Evolutionary conservation across 2,888 invertebrate genomes (phyloP).

Genomic region (Oligia latruncula): DNA sequence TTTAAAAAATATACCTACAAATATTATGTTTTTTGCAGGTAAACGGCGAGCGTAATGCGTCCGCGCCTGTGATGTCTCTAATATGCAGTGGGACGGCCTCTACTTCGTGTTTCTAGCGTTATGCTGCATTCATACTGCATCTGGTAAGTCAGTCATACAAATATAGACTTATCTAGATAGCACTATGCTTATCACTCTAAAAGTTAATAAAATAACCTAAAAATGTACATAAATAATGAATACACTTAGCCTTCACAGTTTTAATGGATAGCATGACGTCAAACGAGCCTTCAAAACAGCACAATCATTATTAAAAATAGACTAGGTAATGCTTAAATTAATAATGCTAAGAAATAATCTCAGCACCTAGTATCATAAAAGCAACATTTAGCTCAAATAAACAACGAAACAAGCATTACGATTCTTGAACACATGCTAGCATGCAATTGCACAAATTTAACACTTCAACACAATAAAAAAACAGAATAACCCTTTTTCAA

Average conservation of each 20-base stretch:
- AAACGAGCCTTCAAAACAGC: constrained; percentile 19
- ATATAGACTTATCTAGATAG: constrained; percentile 41
- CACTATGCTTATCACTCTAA: constrained; percentile 56
- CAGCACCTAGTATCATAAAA: constrained; percentile 43
- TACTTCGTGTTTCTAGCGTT: constrained; percentile 87
- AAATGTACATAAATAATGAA: constrained; percentile 39
- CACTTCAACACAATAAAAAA: constrained; percentile 11
- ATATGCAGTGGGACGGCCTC: constrained; percentile 88
- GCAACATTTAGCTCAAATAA: constrained; percentile 25
- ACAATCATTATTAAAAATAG: constrained; percentile 17
- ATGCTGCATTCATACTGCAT: constrained; percentile 86
- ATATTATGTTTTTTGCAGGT: constrained; percentile 70
- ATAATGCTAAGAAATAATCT: constrained; percentile 8
- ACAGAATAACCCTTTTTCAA: constrained; percentile 24
- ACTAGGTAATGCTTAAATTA: constrained; percentile 8
- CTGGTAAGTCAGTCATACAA: constrained; percentile 76
- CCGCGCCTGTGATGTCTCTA: constrained; percentile 87
- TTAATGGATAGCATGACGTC: constrained; percentile 39
- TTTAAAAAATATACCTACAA: neutral
- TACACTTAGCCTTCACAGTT: constrained; percentile 7
- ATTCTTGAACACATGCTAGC: constrained; percentile 37
- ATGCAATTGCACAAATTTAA: constrained; percentile 43
- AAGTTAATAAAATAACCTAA: neutral
- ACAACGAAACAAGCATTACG: constrained; percentile 10
- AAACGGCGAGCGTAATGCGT: constrained; percentile 82